Base-by-base conservation (phyloP, 2,888 invertebrate genomes). In the Hetaerina titia region DNA sequence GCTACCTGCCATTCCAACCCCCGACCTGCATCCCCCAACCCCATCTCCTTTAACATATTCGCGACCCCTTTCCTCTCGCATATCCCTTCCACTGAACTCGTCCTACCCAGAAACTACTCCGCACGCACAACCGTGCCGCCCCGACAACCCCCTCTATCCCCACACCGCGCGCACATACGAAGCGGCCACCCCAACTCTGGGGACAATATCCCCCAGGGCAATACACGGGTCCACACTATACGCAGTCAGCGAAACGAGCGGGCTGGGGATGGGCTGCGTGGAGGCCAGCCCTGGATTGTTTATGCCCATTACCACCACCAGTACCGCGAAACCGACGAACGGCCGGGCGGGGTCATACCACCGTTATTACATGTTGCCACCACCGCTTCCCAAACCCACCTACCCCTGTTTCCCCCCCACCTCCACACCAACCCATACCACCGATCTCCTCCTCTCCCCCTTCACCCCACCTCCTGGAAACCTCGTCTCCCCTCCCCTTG, bases 191-290 rank as follows among this genome's bases (percentile, higher is more conserved):
- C 64, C 64, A 45, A 69, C 92, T 92, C 92, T 22, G 92, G 92
- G 92, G 69, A 92, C 92, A 92, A 92, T 92, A 92, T 92, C 92
- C 92, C 92, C 56, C 22, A 31, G 92, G 69, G 92, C 92, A 92
- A 92, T 92, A 92, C 92, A 69, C 69, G 92, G 92, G 45, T 92
- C 69, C 92, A 64, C 92, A 9, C 89, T 45, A 69, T 69, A 90
- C 90, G 92, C 89, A 89, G 89, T 56, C 89, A 89, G 89, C 69
- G 31, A 92, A 92, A 92, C 92, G 92, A 92, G 92, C 92, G 92
- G 69, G 92, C 31, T n/a, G 92, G 69, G 92, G 92, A 60, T 17
- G 63, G 25, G 92, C 45, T 19, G 92, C 15, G 69, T 69, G 64
- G 11, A 2, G 25, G 81, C 81, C 31, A n/a, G 69, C 92, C 92